Conservation (phyloP, 1,140 invertebrate genomes). For the Heliothis virescens region DNA sequence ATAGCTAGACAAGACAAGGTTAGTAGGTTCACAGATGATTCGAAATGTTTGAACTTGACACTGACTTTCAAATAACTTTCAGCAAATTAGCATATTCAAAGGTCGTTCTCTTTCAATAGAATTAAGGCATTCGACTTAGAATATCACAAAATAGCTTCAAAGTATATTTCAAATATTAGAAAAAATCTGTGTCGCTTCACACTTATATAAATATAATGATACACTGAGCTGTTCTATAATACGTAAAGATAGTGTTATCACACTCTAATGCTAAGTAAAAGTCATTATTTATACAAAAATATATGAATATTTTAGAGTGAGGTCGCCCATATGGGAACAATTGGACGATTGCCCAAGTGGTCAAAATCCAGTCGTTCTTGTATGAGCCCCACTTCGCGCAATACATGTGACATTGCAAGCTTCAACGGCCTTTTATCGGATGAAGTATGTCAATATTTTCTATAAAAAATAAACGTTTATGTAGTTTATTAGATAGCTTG, state of each 20-base stretch:
- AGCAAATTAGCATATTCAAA: constrained; percentile 4
- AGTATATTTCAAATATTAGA: constrained; percentile 79
- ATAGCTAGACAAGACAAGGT: neutral
- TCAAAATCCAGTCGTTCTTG: neutral
- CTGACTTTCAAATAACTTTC: neutral
- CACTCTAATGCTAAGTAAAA: constrained; percentile 77
- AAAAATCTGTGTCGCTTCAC: constrained; percentile 80
- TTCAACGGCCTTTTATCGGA: constrained; percentile 78
- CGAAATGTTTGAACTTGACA: neutral
- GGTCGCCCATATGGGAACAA: neutral
- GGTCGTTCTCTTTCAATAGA: constrained; percentile 53
- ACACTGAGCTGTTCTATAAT: constrained; percentile 82
- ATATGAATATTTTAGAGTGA: constrained; percentile 57
- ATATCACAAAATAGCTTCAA: constrained; percentile 83
- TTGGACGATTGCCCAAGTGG: neutral
- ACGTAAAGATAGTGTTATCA: constrained; percentile 83
- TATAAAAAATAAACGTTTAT: constrained; percentile 80
- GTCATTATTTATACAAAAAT: constrained; percentile 77
- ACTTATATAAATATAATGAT: constrained; percentile 66
- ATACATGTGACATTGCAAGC: constrained; percentile 71
- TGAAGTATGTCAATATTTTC: constrained; percentile 81
- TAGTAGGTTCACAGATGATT: neutral
- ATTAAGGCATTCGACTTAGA: constrained; percentile 74
- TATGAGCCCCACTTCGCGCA: constrained; percentile 55
- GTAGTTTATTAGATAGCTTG: constrained; percentile 82